Base-by-base conservation (phyloP, 2,113 vertebrate genomes). In the Tricholaema leucomelas region DNA sequence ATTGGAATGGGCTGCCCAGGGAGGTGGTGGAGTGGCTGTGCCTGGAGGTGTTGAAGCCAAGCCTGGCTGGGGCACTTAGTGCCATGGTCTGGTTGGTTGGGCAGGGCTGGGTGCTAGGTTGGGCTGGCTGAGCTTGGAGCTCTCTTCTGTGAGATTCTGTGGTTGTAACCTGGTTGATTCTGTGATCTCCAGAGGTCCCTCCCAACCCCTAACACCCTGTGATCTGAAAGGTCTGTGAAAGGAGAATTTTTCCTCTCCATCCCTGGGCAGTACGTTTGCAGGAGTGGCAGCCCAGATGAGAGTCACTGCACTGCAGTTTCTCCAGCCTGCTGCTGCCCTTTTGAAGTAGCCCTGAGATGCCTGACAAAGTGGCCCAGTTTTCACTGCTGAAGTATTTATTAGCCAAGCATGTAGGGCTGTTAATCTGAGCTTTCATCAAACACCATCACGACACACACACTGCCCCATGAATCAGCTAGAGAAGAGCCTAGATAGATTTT, bases 401-500 rank as follows among this genome's bases (percentile, higher is more conserved):
- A 67, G 50, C 28, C 71, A 65, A 3, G 65, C 6, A 42, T 0
- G 0, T 7, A 60, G 6, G 19, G 31, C 27, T 71, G 59, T 60
- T 72, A 64, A 35, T 6, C 18, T 78, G n/a, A 90, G 35, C 69
- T 67, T 60, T 56, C n/a, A n/a, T 0, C 1, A 84, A 83, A 74
- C 2, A 0, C 24, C 54, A 48, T 7, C 2, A 5, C 81, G 77
- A 66, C 13, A 71, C n/a, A 66, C 4, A 7, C 78, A 23, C 23
- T 88, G 40, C 9, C 48, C 33, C 56, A 81, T 21, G 17, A 91
- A 88, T 77, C 6, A 33, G 13, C 20, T 21, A 59, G 7, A 46
- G 11, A 74, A 63, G 30, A 27, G 24, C 18, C 13, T 58, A 3
- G 5, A 33, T 0, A 0, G 15, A 9, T 28, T 0, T 33, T 42